These are phyloP conservation scores for Mythimna vitellina DNA, from an alignment of 2,888 invertebrate species.

Conservation along the genomic window DNA sequence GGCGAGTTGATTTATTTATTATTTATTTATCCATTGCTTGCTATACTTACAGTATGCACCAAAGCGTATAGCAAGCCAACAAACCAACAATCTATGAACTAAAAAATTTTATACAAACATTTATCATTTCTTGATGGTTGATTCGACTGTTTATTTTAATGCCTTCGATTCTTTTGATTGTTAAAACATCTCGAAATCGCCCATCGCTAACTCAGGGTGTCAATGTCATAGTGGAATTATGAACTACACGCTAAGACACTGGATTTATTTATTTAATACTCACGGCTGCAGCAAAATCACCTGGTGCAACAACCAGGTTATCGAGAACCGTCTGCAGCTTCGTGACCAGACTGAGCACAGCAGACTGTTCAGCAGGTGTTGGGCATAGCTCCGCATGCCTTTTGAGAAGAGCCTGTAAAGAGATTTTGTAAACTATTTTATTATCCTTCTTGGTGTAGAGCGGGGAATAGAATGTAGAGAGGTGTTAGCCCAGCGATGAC, in stretches of 20 bases:
- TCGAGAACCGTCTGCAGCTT: slow-evolving; percentile 98
- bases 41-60: too few species aligned
- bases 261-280: slow-evolving; percentile 87
- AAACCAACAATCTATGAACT: too few species aligned
- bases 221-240: too few species aligned
- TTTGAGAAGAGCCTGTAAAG: slow-evolving; percentile 95
- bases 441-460: not conserved
- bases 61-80: too few species aligned
- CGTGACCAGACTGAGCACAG: slow-evolving; percentile 97
- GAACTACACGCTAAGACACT: not conserved
- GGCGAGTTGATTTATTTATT: too few species aligned
- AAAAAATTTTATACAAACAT: too few species aligned
- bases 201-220: too few species aligned
- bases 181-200: too few species aligned
- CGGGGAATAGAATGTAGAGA: not conserved
- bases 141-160: too few species aligned
- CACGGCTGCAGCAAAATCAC: slow-evolving; percentile 98
- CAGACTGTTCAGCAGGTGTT: slow-evolving; percentile 96
- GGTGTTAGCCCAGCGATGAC: not conserved
- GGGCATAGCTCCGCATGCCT: slow-evolving; percentile 98
- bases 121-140: too few species aligned
- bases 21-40: too few species aligned
- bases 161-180: too few species aligned
- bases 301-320: slow-evolving; percentile 98
- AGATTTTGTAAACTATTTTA: not conserved